These are phyloP conservation scores for Maniola hyperantus DNA, from an alignment of 2,888 invertebrate species.

Conservation along the genomic window DNA sequence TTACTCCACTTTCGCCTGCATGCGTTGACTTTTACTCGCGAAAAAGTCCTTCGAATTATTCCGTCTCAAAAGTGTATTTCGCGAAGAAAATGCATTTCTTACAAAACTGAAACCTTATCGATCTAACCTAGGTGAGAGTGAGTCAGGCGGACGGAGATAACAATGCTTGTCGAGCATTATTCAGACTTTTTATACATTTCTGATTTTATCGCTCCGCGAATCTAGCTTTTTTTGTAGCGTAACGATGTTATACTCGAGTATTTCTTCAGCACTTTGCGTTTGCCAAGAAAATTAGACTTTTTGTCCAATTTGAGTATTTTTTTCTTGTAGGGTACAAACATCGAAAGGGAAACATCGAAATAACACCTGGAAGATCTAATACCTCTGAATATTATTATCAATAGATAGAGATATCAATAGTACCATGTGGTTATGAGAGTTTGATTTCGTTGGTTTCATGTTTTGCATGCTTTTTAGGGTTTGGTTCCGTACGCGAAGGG, in stretches of 20 bases:
- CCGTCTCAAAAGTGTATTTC: not conserved
- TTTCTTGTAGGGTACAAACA: too few species aligned
- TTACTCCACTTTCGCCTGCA: too few species aligned
- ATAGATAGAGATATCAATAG: too few species aligned
- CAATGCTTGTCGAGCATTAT: conserved; percentile 28
- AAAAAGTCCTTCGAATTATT: not conserved
- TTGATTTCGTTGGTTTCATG: too few species aligned
- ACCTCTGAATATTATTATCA: too few species aligned
- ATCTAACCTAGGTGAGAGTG: conserved; percentile 25
- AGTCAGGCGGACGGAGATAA: conserved; percentile 27
- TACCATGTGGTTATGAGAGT: too few species aligned
- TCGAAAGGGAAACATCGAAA: too few species aligned
- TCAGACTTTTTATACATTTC: conserved; percentile 25
- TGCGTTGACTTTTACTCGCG: not conserved
- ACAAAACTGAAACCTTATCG: conserved; percentile 22
- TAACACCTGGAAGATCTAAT: too few species aligned
- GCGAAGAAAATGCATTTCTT: conserved; percentile 11
- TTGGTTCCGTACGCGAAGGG: too few species aligned
- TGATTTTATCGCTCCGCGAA: conserved; percentile 3
- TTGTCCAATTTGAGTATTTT: not conserved
- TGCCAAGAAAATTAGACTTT: not conserved
- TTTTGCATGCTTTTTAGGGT: too few species aligned
- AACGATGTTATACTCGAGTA: conserved; percentile 2
- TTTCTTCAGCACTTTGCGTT: not conserved
- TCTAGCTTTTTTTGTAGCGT: conserved; percentile 14